phyloP scores from a whole-genome alignment of 2,797 vertebrate species.

The Enteromius mattozi region DNA sequence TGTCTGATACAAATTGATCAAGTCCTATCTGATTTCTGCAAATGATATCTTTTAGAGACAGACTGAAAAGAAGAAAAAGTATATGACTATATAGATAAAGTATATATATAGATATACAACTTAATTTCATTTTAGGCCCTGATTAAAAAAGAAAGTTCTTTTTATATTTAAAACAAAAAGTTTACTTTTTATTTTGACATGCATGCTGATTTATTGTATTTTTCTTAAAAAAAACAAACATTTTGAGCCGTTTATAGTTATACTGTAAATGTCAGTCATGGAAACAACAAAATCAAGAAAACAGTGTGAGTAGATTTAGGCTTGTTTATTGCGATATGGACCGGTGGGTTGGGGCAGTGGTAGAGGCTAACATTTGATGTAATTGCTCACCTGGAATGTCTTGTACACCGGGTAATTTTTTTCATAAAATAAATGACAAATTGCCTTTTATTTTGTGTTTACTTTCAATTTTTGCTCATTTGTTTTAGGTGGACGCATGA shows the following conservation, averaged over 20 bases:
- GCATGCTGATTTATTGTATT: conserved; percentile 84
- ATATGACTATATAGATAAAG: conserved; percentile 61
- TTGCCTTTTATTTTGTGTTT: conserved; percentile 52
- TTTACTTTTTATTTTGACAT: conserved; percentile 84
- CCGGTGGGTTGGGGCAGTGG: conserved; percentile 60
- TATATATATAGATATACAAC: conserved; percentile 61
- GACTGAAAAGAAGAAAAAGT: conserved; percentile 52
- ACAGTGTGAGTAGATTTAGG: conserved; percentile 83
- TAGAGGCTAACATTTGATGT: conserved; percentile 80
- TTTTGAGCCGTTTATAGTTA: conserved; percentile 85
- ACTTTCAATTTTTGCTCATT: conserved; percentile 9
- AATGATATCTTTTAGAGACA: conserved; percentile 55
- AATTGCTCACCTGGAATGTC: conserved; percentile 72
- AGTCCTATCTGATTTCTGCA: conserved; percentile 46
- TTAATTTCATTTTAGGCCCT: conserved; percentile 62
- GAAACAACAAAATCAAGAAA: conserved; percentile 66
- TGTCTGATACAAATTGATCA: conserved; percentile 49
- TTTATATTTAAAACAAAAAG: conserved; percentile 78
- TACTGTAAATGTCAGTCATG: conserved; percentile 83
- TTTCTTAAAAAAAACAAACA: conserved; percentile 68
- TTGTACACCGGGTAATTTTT: conserved; percentile 73
- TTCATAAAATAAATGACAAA: conserved; percentile 80
- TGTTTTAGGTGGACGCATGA: not conserved
- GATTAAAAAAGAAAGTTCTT: conserved; percentile 61
- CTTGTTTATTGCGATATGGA: conserved; percentile 80